Evolutionary conservation across 2,888 invertebrate species (phyloP).

Genomic region (Myopa testacea): DNA sequence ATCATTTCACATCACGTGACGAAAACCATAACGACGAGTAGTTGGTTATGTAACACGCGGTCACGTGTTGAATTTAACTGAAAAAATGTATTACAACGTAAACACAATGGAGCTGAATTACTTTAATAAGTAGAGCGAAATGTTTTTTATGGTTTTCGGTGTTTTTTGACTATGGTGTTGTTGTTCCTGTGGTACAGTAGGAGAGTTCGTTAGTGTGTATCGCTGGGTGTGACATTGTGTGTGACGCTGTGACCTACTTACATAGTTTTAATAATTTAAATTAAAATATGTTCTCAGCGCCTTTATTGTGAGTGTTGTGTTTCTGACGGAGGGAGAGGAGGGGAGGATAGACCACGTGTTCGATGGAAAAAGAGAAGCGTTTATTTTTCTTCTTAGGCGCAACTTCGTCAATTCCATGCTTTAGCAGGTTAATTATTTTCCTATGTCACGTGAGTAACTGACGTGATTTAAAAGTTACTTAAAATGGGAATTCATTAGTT

Average conservation of each 20-base stretch:
- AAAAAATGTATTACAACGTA: not conserved
- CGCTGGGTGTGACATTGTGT: no score
- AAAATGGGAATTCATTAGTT: no score
- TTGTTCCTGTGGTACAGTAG: not conserved
- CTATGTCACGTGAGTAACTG: slow-evolving; percentile 7
- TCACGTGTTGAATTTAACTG: slow-evolving; percentile 1
- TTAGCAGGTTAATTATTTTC: slow-evolving; percentile 6
- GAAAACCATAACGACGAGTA: not conserved
- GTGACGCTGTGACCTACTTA: slow-evolving; percentile 16
- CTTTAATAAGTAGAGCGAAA: not conserved
- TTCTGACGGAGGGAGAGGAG: not conserved
- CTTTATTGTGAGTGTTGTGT: not conserved
- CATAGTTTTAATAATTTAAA: slow-evolving; percentile 19
- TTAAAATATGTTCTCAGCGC: slow-evolving; percentile 7
- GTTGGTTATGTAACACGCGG: not conserved
- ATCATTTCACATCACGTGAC: slow-evolving; percentile 45
- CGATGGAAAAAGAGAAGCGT: not conserved
- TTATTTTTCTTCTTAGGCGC: not conserved
- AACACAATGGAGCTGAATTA: not conserved
- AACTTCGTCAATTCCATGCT: not conserved
- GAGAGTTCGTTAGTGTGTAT: no score
- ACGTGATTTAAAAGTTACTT: not conserved
- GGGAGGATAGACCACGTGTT: not conserved
- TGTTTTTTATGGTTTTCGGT: not conserved
- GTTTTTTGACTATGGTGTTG: not conserved